These are phyloP conservation scores for Ophioderma brevispina DNA, from an alignment of 35 echinoderm and acorn worm species.

Conservation along the genomic window DNA sequence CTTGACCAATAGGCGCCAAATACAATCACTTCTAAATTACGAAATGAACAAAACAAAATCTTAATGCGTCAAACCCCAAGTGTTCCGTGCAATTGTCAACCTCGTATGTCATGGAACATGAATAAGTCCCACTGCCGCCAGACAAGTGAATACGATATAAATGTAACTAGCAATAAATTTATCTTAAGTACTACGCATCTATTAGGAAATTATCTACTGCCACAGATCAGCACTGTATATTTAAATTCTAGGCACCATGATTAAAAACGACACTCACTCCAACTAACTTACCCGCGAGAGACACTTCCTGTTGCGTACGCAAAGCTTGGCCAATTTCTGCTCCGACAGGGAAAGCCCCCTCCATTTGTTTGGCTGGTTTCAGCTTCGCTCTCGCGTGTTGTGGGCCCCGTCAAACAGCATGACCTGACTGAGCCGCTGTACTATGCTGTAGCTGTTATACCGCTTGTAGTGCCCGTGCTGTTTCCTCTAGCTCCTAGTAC, in stretches of 20 bases:
- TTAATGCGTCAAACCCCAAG: no score
- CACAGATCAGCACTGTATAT: no score
- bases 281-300: slow-evolving; percentile 70
- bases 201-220: no score
- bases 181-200: no score
- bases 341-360: slow-evolving; percentile 54
- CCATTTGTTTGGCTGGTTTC: slow-evolving; percentile 7
- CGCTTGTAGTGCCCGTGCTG: slow-evolving; percentile 75
- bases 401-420: slow-evolving; percentile 55
- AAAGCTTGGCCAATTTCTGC: slow-evolving; percentile 73
- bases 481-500: slow-evolving; percentile 73
- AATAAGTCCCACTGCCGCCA: no score
- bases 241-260: background rate
- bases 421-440: slow-evolving; percentile 78
- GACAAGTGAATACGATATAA: no score
- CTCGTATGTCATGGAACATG: no score
- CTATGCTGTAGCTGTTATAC: slow-evolving; percentile 81
- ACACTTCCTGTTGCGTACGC: slow-evolving; percentile 77
- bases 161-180: no score
- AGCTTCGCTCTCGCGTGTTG: background rate
- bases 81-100: no score
- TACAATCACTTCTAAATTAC: no score
- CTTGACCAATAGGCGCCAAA: no score
- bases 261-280: background rate
- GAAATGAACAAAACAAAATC: no score